A percentile compares a stretch with the other conserved stretches of the same genome.
These are phyloP conservation scores for Bucorvus abyssinicus DNA, from an alignment of 2,797 vertebrate species.

Conservation along the genomic window DNA sequence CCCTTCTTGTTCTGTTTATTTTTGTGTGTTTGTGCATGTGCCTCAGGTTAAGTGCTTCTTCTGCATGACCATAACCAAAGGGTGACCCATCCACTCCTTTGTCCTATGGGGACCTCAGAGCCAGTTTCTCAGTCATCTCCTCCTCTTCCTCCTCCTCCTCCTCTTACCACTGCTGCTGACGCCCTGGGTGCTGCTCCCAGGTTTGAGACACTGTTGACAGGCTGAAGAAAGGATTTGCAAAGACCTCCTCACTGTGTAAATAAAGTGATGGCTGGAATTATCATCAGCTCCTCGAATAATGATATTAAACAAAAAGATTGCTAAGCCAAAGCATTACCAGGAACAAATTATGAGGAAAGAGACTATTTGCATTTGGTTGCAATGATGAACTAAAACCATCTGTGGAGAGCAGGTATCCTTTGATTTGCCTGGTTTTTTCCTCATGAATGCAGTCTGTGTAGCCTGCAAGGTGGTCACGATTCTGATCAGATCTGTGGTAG, in stretches of 20 bases:
- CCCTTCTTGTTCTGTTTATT: conserved; percentile 67
- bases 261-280: conserved; percentile 63
- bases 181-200: conserved; percentile 59
- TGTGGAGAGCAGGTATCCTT: conserved; percentile 45
- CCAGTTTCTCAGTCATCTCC: conserved; percentile 64
- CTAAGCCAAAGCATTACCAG: conserved; percentile 59
- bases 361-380: conserved; percentile 66
- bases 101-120: conserved; percentile 76
- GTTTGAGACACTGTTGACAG: conserved; percentile 65
- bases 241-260: conserved; percentile 65
- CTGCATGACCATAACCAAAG: conserved; percentile 75
- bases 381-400: conserved; percentile 54
- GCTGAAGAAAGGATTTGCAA: conserved; percentile 58
- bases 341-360: conserved; percentile 64
- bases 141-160: conserved; percentile 52
- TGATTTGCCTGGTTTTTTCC: conserved; percentile 18
- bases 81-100: conserved; percentile 66
- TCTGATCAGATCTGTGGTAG: conserved; percentile 3
- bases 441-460: conserved; percentile 16
- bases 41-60: conserved; percentile 75
- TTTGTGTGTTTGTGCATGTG: conserved; percentile 69
- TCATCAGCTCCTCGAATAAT: conserved; percentile 40
- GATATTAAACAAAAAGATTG: conserved; percentile 19
- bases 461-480: background rate
- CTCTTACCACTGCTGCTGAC: conserved; percentile 57